phyloP scores from a whole-genome alignment of 2,113 vertebrate genomes.

The Tragelaphus scriptus region DNA sequence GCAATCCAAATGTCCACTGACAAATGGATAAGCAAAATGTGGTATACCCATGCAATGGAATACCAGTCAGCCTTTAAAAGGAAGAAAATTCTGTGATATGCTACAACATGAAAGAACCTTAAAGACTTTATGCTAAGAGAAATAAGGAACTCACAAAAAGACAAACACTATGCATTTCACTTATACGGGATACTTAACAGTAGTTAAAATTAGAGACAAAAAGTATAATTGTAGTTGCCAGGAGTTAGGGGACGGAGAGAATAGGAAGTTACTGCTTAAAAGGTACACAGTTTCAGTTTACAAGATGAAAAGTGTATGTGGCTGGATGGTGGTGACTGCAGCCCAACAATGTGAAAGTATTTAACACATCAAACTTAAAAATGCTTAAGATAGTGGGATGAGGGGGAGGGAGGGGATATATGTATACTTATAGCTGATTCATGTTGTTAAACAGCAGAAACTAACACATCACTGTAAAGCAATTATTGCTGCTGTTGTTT shows the following conservation, averaged over 20 bases:
- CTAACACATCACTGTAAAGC: neutral
- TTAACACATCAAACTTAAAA: neutral
- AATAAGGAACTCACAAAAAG: neutral
- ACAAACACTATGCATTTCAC: neutral
- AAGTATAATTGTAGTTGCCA: neutral
- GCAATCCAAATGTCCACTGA: neutral
- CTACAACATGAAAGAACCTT: neutral
- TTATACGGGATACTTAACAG: neutral
- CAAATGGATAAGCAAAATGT: neutral
- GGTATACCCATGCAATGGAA: neutral
- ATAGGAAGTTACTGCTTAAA: neutral
- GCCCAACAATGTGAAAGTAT: neutral
- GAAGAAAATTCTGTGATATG: neutral
- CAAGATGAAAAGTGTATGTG: neutral
- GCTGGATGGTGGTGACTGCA: neutral
- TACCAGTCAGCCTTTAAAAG: neutral
- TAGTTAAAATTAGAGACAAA: neutral
- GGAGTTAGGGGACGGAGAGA: neutral
- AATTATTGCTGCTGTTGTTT: neutral
- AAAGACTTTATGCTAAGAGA: neutral
- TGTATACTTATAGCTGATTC: neutral
- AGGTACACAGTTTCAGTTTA: neutral
- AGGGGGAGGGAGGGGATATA: neutral
- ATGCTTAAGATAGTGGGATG: neutral
- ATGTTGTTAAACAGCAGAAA: neutral